A percentile compares a stretch with the other conserved stretches of the same genome.
Evolutionary conservation across 2,888 invertebrate genomes (phyloP).

Genomic region (Macrosiphum euphorbiae): DNA sequence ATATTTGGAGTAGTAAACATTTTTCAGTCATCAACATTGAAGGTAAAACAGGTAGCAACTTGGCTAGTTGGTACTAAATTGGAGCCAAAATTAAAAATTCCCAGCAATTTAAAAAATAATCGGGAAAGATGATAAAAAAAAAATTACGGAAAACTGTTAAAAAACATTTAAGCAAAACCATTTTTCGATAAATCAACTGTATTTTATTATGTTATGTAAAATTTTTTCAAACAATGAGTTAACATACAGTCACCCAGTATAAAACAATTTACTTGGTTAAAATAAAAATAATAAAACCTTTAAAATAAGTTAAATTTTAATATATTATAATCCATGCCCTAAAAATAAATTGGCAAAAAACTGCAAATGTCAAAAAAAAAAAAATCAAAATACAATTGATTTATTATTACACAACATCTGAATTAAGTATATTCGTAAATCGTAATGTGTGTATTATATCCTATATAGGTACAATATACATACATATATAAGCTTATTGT

Average conservation of each 20-base stretch:
- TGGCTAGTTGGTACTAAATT: not conserved
- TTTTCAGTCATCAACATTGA: not conserved
- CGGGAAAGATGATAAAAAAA: not conserved
- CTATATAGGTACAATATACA: too few relatives aligned
- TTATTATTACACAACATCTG: too few relatives aligned
- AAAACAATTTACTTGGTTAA: too few relatives aligned
- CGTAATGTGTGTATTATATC: too few relatives aligned
- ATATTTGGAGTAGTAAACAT: not conserved
- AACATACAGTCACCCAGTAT: not conserved
- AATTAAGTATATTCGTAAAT: too few relatives aligned
- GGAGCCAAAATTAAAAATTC: not conserved
- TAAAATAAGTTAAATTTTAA: too few relatives aligned
- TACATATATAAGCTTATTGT: too few relatives aligned
- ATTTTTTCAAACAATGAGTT: not conserved
- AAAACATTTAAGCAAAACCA: not conserved
- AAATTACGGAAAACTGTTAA: not conserved
- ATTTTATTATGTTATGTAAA: not conserved
- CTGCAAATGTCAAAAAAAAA: too few relatives aligned
- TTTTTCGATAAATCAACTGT: not conserved
- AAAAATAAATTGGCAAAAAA: too few relatives aligned
- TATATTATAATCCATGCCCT: too few relatives aligned
- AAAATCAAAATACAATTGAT: too few relatives aligned
- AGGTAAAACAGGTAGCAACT: not conserved
- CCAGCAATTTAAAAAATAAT: not conserved
- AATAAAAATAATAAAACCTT: too few relatives aligned